phyloP scores from a whole-genome alignment of 2,113 vertebrate genomes.

The Theristicus caerulescens region DNA sequence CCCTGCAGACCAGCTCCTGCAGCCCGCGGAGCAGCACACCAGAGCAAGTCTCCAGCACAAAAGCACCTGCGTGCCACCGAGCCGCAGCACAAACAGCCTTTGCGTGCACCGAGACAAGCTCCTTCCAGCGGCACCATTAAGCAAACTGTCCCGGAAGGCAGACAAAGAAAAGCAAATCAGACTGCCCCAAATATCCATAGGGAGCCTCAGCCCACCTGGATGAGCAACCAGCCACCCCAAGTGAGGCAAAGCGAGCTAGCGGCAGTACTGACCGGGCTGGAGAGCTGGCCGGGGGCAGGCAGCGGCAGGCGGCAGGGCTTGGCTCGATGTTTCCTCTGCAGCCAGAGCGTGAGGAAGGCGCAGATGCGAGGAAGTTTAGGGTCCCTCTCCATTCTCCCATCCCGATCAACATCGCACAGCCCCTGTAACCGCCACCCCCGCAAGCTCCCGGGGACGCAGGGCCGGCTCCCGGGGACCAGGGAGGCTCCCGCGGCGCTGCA shows the following conservation, averaged over 20 bases:
- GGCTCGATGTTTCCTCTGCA: conserved; percentile 75
- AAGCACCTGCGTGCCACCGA: accelerated
- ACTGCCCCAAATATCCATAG: accelerated
- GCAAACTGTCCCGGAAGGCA: background rate
- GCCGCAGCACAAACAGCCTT: background rate
- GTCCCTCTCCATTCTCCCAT: conserved; percentile 76
- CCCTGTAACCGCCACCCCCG: background rate
- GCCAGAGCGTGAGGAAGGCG: conserved; percentile 72
- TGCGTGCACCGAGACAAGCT: accelerated
- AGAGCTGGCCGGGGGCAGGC: conserved; percentile 49
- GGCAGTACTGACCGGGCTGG: conserved; percentile 72
- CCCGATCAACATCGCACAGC: background rate
- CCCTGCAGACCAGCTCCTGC: background rate
- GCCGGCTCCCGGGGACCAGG: background rate
- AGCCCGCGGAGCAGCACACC: background rate
- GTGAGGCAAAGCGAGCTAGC: background rate
- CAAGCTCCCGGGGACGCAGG: background rate
- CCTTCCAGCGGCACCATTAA: accelerated
- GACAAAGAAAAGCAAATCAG: background rate
- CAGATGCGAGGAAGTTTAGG: conserved; percentile 70
- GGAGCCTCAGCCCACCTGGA: background rate
- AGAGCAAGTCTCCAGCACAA: background rate
- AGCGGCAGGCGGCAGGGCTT: conserved; percentile 64
- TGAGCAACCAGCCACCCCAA: background rate
- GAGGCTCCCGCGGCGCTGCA: background rate